Evolutionary conservation across 2,797 vertebrate genomes (phyloP).

Genomic region (Urocyon cinereoargenteus): DNA sequence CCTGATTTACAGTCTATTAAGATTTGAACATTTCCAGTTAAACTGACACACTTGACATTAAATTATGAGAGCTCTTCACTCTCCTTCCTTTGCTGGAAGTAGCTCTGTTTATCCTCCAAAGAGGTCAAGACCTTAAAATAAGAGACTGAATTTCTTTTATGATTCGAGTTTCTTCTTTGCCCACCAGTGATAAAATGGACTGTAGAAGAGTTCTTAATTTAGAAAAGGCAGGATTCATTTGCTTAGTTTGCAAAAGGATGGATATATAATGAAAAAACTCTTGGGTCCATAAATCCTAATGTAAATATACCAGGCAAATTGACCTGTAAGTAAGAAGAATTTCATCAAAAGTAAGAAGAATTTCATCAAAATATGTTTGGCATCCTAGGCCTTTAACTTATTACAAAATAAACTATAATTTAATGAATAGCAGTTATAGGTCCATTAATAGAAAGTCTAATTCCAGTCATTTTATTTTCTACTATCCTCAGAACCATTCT

Average conservation of each 20-base stretch:
- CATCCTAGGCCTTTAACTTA: neutral
- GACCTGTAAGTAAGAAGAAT: neutral
- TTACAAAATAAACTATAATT: neutral
- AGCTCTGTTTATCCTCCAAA: conserved; percentile 61
- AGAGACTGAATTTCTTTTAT: conserved; percentile 56
- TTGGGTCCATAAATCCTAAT: neutral
- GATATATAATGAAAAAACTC: neutral
- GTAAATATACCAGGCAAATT: conserved; percentile 38
- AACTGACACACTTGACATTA: neutral
- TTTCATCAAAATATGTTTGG: neutral
- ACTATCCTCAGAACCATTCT: neutral
- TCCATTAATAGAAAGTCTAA: neutral
- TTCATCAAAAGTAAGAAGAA: neutral
- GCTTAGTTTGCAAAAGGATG: neutral
- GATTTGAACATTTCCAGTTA: conserved; percentile 1
- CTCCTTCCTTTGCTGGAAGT: conserved; percentile 23
- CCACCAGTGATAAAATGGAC: neutral
- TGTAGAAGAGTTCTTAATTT: neutral
- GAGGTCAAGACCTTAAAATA: conserved; percentile 58
- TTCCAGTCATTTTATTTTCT: neutral
- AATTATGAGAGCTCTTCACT: conserved; percentile 59
- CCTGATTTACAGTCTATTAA: neutral
- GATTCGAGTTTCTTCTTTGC: neutral
- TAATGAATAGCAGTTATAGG: neutral
- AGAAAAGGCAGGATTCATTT: neutral